These are phyloP conservation scores for Timema cristinae DNA, from an alignment of 2,888 invertebrate species.

Conservation along the genomic window DNA sequence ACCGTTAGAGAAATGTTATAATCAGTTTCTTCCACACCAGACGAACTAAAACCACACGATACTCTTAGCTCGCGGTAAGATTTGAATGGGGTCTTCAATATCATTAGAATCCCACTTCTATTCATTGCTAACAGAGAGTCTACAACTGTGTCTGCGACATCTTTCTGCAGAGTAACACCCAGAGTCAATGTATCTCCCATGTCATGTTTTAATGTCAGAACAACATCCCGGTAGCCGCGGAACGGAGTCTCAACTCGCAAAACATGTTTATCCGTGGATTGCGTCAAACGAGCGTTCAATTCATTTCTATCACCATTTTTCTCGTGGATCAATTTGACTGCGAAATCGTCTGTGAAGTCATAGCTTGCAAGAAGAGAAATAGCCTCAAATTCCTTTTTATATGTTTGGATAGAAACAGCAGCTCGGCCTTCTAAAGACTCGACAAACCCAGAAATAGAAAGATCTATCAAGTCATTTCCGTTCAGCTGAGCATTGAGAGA, in stretches of 20 bases:
- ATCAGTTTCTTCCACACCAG: not conserved
- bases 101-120: not conserved
- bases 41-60: not conserved
- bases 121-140: too few species aligned
- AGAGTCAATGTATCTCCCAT: too few species aligned
- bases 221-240: not conserved
- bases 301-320: constrained; percentile 26
- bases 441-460: constrained; percentile 8
- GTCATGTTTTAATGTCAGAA: too few species aligned
- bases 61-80: not conserved
- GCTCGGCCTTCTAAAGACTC: not conserved
- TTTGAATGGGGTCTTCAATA: constrained; percentile 8
- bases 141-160: too few species aligned
- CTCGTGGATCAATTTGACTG: constrained; percentile 24
- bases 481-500: not conserved
- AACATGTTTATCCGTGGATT: constrained; percentile 24
- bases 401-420: constrained; percentile 20
- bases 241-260: constrained; percentile 32
- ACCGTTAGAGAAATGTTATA: constrained; percentile 9
- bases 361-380: constrained; percentile 27
- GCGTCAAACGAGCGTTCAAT: constrained; percentile 29
- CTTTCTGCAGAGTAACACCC: too few species aligned
- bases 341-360: constrained; percentile 32
- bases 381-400: constrained; percentile 17
- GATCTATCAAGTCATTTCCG: not conserved